Base-by-base conservation (phyloP, 2,797 vertebrate genomes). In the Platalea minor region DNA sequence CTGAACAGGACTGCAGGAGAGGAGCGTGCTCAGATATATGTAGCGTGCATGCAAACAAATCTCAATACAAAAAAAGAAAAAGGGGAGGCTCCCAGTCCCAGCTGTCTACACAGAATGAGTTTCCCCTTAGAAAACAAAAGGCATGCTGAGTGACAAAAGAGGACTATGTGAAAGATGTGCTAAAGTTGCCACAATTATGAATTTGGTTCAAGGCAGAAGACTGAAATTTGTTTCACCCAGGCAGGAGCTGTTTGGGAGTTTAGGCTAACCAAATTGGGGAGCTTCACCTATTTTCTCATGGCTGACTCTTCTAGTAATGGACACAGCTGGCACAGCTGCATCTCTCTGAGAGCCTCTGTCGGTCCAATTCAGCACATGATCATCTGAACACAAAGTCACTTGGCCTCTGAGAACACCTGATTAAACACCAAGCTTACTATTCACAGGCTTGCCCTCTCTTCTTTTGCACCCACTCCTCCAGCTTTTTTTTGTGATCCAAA, bases 1-100 rank as follows among this genome's bases (percentile, higher is more conserved):
- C 97, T 98, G 97, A 97, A 94, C 88, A 97, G 96, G 92, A 87
- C 85, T 96, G 96, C 93, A 88, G 93, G 70, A 96, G 85, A 95
- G 92, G 54, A 97, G 93, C 28, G 70, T 92, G 96, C 94, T 97
- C 95, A 94, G 96, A 97, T 94, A 48, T 54, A 74, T 48, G 94
- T 57, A 93, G 56, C 10, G 2, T 53, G 89, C 94, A 82, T 92
- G 95, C 96, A 97, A 97, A 97, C 96, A 94, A 80, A 70, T 95
- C 95, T 93, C 95, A 65, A 29, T 23, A 79, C 43, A 48, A 69
- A 72, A 70, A 41, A 35, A 82, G 50, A 13, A 77, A 48, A 85
- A 31, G 28, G 12, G 75, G 17, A 82, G 65, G 39, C 24, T 88
- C 53, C 37, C 35, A 33, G 11, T 23, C 18, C 61, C 88, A 92